phyloP scores from a whole-genome alignment of 2,888 invertebrate genomes.

The Conops quadrifasciatus region DNA sequence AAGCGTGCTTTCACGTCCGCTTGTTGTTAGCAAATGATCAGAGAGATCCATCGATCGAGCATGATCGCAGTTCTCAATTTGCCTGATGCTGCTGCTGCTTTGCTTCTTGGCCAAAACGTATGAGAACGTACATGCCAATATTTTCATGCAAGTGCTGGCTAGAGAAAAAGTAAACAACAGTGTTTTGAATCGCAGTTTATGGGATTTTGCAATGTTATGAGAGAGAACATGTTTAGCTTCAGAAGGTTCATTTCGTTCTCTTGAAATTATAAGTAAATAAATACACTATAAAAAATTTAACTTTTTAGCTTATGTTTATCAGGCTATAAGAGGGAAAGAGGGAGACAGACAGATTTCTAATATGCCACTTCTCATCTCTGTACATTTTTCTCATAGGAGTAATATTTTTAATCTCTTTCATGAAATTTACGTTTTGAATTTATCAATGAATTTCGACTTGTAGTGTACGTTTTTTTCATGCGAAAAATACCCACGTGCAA shows the following conservation, averaged over 20 bases:
- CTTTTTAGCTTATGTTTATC: too few species aligned
- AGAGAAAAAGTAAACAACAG: not conserved
- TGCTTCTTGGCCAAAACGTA: constrained; percentile 11
- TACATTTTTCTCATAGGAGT: too few species aligned
- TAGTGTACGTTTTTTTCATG: not conserved
- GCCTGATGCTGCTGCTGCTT: not conserved
- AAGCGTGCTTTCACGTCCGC: constrained; percentile 31
- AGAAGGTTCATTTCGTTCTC: too few species aligned
- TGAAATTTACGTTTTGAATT: not conserved
- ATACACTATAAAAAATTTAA: too few species aligned
- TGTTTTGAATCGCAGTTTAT: too few species aligned
- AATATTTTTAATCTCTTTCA: not conserved
- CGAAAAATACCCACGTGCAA: constrained; percentile 1
- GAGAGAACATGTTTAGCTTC: too few species aligned
- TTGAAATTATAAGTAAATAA: too few species aligned
- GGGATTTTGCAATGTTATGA: too few species aligned
- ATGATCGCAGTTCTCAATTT: constrained; percentile 17
- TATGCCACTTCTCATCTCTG: too few species aligned
- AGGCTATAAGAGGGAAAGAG: too few species aligned
- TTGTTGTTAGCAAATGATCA: constrained; percentile 39
- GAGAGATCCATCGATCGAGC: not conserved
- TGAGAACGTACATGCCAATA: constrained; percentile 12
- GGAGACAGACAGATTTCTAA: too few species aligned
- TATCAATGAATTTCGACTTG: constrained; percentile 8
- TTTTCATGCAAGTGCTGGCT: not conserved